These are phyloP conservation scores for Megalurothrips usitatus DNA, from an alignment of 2,888 invertebrate species.

Conservation along the genomic window DNA sequence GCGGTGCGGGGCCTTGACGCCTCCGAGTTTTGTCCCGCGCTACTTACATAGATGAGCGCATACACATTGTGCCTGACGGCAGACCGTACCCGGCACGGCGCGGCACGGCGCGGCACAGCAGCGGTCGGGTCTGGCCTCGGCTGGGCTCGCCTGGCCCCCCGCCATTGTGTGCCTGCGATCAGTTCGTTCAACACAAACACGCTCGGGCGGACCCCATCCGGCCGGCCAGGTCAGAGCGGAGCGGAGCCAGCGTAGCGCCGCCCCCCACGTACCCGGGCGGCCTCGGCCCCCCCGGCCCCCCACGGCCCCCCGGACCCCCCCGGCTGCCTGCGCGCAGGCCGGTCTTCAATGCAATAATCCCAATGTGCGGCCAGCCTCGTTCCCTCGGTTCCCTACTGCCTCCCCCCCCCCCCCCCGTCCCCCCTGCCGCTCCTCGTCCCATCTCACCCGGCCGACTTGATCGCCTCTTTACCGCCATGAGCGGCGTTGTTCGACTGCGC, in stretches of 20 bases:
- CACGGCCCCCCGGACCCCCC: too few species aligned
- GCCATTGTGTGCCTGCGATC: neutral
- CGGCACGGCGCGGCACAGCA: too few species aligned
- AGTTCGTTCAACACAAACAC: constrained; percentile 1
- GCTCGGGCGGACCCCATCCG: neutral
- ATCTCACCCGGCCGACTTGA: too few species aligned
- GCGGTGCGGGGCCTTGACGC: neutral
- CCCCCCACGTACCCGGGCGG: neutral
- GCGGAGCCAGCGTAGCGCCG: neutral
- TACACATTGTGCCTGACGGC: neutral
- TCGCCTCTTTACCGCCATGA: too few species aligned
- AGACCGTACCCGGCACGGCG: too few species aligned
- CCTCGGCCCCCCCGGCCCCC: neutral
- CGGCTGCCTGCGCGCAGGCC: neutral
- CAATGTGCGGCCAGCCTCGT: neutral
- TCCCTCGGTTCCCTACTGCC: neutral
- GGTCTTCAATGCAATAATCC: constrained; percentile 15
- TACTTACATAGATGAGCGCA: constrained; percentile 1
- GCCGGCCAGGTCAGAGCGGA: too few species aligned
- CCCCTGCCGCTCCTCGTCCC: too few species aligned
- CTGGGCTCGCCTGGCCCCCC: neutral
- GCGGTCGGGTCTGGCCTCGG: too few species aligned
- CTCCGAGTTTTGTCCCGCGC: neutral
- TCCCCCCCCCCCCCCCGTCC: neutral
- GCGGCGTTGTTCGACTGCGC: too few species aligned